Evolutionary conservation across 1,140 invertebrate genomes (phyloP), one percentile per base, ranked within the genome.

Genomic region (Thaumetopoea pityocampa): DNA sequence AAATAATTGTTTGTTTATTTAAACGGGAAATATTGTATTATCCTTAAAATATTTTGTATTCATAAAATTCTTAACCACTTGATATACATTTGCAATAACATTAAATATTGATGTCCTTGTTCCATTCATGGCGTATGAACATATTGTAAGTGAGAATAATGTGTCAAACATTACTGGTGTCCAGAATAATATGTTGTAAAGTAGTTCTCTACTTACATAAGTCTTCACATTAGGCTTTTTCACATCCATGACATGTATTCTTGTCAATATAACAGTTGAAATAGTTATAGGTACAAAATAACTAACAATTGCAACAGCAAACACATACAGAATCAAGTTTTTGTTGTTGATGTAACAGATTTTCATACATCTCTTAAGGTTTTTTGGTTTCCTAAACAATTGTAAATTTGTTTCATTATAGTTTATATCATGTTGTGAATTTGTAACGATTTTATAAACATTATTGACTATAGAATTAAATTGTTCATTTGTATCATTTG

Each of bases 171-270:
- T 71, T 1, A 82, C 66, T 0, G 79, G 80, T 17, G 63, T 79
- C 82, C 80, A 85, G 45, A 85, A 77, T 11, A 84, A 51, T 27
- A 83, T 51, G 32, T 82, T 85, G 32, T 77, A 83, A 3, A 84
- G 29, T 5, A 80, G 40, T 27, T 80, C 76, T 18, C 68, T 59
- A n/a, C 60, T 78, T 2, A 79, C 64, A 63, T 73, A 69, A n/a
- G 54, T 67, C 35, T 77, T 76, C 15, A 66, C 46, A 35, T 66
- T 63, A 3, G 50, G 46, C 15, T 58, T 70, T 22, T 69, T 77
- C 3, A 76, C 37, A 35, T 74, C 44, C 54, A 70, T 70, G 3
- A 59, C 24, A 48, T 80, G 63, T 43, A 83, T 76, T 61, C 72
- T 83, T n/a, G 74, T 78, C 35, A 85, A 51, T 28, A 85, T 73